Percentiles rank a stretch among this genome's conserved stretches.
These are phyloP conservation scores for Diploptera punctata DNA, from an alignment of 2,888 invertebrate species.

Conservation along the genomic window DNA sequence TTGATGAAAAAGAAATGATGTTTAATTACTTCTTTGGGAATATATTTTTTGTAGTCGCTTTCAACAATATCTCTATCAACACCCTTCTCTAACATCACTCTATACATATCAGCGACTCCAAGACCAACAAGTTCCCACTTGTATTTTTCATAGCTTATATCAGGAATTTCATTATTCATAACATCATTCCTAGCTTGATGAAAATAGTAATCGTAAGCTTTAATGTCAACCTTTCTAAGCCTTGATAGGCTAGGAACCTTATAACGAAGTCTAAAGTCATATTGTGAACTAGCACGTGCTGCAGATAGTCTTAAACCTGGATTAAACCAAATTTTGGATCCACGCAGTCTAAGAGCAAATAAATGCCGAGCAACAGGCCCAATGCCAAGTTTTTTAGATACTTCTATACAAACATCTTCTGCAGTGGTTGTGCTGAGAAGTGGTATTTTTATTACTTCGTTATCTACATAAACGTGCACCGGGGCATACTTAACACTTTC, in stretches of 20 bases:
- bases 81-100: conserved; percentile 79
- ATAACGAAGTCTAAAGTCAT: conserved; percentile 80
- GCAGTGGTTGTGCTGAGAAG: conserved; percentile 55
- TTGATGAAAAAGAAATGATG: conserved; percentile 75
- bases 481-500: conserved; percentile 28
- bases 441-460: conserved; percentile 28
- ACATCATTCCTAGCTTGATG: conserved; percentile 85
- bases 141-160: conserved; percentile 78
- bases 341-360: conserved; percentile 74
- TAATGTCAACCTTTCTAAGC: conserved; percentile 70
- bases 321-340: conserved; percentile 71
- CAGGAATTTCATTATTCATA: conserved; percentile 77
- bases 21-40: conserved; percentile 79
- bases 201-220: conserved; percentile 85
- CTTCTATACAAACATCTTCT: conserved; percentile 73
- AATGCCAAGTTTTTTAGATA: conserved; percentile 76
- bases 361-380: conserved; percentile 78
- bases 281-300: conserved; percentile 59
- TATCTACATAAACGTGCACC: conserved; percentile 34
- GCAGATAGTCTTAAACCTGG: conserved; percentile 64
- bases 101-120: conserved; percentile 87
- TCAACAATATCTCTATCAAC: conserved; percentile 71
- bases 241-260: conserved; percentile 70
- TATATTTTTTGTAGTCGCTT: conserved; percentile 81
- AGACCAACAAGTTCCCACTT: conserved; percentile 82